Evolutionary conservation across 2,797 vertebrate species (phyloP), one percentile per base, ranked within the genome.

Genomic region (Enteromius argenteus): DNA sequence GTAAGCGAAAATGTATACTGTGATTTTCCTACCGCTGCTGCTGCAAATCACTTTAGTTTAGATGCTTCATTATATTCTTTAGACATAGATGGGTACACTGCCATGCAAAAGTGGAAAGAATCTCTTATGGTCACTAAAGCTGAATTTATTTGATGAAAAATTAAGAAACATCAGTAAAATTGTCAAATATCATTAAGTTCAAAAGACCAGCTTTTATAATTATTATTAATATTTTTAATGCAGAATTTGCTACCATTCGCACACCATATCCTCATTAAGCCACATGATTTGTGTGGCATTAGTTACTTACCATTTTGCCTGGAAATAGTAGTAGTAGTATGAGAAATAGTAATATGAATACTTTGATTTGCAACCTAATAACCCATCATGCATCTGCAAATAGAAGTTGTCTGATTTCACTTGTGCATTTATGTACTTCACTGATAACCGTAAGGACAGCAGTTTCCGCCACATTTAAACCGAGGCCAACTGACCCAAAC

Each of bases 391-490:
- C 66, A 21, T 37, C n/a, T 49, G 51, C 51, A 79, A 42, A 32
- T 23, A 71, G 66, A 76, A 86, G 58, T 87, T 86, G 86, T 88
- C 67, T 80, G 21, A 66, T 84, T 72, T 75, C 14, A 32, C 11
- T 46, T 23, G n/a, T 56, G 49, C 27, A 44, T 44, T 71, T n/a
- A 11, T 27, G 66, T 32, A 30, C 42, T 84, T 53, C 7, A 2
- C 35, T 80, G 67, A 49, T 76, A 76, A 78, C 14, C 8, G 1
- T 32, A 23, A 73, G 74, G 46, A 79, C 79, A 64, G 21, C 37
- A 73, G 37, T 82, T 79, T 80, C 11, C 19, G 0, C 32, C 46
- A 30, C 60, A 85, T 58, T 56, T 19, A 35, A 37, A 49, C 76
- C 27, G 30, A 71, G 71, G 56, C n/a, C 21, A 32, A 67, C 75